Evolutionary conservation across 2,888 invertebrate genomes (phyloP).

Genomic region (Pachliopta kotzebuea): DNA sequence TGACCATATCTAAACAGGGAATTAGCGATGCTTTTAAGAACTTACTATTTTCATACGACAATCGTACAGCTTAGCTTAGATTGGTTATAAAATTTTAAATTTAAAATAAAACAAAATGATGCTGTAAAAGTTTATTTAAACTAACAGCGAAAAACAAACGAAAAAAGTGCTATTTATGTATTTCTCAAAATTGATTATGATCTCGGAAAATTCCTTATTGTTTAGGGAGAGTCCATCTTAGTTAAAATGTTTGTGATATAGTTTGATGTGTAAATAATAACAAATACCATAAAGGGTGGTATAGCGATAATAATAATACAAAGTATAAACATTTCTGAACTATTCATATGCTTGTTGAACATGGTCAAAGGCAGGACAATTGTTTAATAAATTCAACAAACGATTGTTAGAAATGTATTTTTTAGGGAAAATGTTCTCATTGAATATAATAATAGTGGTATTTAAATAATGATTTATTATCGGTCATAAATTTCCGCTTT

Average conservation of each 20-base stretch:
- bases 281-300: background rate
- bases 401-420: too few relatives aligned
- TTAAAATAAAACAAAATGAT: too few relatives aligned
- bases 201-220: slow-evolving; percentile 68
- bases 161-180: too few relatives aligned
- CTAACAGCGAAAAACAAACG: too few relatives aligned
- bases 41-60: too few relatives aligned
- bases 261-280: slow-evolving; percentile 30
- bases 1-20: too few relatives aligned
- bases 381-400: background rate
- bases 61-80: too few relatives aligned
- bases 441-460: background rate
- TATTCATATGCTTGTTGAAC: background rate
- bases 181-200: slow-evolving; percentile 35
- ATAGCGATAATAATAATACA: background rate
- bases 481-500: background rate
- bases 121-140: too few relatives aligned
- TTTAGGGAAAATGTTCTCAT: background rate
- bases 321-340: too few relatives aligned
- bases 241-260: slow-evolving; percentile 60
- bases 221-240: slow-evolving; percentile 42
- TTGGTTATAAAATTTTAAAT: too few relatives aligned
- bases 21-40: too few relatives aligned
- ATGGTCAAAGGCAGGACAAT: background rate
- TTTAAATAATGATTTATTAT: background rate